Evolutionary conservation across 2,113 vertebrate species (phyloP).

Genomic region (Lates calcarifer): DNA sequence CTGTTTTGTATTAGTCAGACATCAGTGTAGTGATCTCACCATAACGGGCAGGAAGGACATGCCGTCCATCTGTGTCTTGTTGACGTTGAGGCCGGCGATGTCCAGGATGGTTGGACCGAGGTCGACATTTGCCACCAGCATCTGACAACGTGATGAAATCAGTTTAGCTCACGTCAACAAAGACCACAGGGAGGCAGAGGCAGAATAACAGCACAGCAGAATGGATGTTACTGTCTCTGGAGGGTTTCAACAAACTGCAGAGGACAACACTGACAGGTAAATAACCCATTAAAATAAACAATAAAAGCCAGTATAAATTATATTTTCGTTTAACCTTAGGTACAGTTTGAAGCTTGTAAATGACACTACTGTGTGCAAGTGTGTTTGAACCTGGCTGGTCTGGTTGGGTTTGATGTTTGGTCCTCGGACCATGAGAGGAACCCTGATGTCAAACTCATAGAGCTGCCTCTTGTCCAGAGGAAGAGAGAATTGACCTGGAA

Average conservation of each 20-base stretch:
- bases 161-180: neutral
- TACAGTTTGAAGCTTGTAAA: neutral
- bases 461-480: slow-evolving; percentile 97
- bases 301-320: neutral
- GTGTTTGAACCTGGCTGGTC: slow-evolving; percentile 87
- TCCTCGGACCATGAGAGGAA: slow-evolving; percentile 95
- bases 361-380: neutral
- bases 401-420: slow-evolving; percentile 95
- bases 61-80: slow-evolving; percentile 96
- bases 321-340: neutral
- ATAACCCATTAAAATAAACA: neutral
- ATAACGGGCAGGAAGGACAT: slow-evolving; percentile 92
- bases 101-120: slow-evolving; percentile 97
- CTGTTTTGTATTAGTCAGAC: neutral
- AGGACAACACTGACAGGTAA: too few relatives aligned
- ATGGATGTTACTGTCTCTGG: neutral
- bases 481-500: slow-evolving; percentile 96
- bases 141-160: slow-evolving; percentile 72
- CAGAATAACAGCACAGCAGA: slow-evolving; percentile 3
- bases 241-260: too few relatives aligned
- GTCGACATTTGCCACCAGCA: slow-evolving; percentile 95
- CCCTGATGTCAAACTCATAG: slow-evolving; percentile 98
- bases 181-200: neutral
- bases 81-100: slow-evolving; percentile 91
- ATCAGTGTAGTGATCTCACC: slow-evolving; percentile 79